phyloP scores from a whole-genome alignment of 53 echinoderm and acorn worm genomes.

The Paracentrotus lividus region DNA sequence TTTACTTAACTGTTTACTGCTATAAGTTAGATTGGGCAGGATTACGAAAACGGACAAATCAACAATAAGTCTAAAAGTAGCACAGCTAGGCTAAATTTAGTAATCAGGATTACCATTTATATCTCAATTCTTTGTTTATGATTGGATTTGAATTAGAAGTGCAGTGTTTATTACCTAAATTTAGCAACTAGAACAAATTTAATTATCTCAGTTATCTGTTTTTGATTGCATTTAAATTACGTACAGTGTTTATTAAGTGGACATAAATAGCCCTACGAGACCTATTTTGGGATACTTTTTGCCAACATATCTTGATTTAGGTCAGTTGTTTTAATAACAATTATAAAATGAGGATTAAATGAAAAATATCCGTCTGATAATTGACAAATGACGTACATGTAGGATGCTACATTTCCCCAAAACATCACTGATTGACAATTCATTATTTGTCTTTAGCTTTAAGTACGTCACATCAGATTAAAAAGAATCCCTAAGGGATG shows the following conservation, averaged over 20 bases:
- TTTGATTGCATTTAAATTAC: neutral
- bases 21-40: neutral
- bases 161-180: neutral
- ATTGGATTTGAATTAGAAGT: neutral
- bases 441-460: neutral
- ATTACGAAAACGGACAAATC: conserved; percentile 4
- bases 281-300: conserved; percentile 15
- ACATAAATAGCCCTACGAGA: neutral
- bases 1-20: neutral
- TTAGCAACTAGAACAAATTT: neutral
- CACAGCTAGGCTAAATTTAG: neutral
- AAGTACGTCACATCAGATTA: neutral
- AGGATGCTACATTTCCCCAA: neutral
- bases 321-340: neutral
- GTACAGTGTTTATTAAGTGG: neutral
- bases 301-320: neutral
- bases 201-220: neutral
- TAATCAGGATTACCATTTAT: neutral
- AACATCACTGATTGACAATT: neutral
- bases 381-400: neutral
- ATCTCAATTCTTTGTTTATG: no score
- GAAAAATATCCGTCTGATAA: neutral
- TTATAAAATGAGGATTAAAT: neutral
- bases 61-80: neutral
- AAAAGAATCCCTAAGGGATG: no score